Percentiles rank a stretch among this genome's conserved stretches.
These are phyloP conservation scores for Dinomys branickii DNA, from an alignment of 2,113 vertebrate genomes.

Conservation along the genomic window DNA sequence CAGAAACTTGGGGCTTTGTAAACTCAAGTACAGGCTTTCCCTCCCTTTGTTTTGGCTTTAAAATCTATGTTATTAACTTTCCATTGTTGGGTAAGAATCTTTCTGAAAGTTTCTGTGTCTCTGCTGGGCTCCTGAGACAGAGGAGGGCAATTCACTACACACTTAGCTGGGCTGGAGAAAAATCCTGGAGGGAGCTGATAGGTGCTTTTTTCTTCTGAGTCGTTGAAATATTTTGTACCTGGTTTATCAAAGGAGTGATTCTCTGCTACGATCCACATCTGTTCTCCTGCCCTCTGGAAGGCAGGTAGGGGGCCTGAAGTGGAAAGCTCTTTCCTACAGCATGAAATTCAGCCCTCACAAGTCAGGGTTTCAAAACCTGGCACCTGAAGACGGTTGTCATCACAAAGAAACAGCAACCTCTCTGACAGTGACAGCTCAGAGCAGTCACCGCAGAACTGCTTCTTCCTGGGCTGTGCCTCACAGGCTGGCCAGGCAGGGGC, in stretches of 20 bases:
- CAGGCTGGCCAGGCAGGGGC: conserved; percentile 32
- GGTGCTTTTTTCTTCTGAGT: background rate
- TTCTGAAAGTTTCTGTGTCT: conserved; percentile 21
- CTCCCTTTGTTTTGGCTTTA: background rate
- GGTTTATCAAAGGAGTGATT: conserved; percentile 36
- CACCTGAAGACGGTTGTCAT: conserved; percentile 43
- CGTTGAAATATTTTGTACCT: conserved; percentile 56
- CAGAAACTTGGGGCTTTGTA: background rate
- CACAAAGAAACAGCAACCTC: conserved; percentile 28
- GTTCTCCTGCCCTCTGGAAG: conserved; percentile 25
- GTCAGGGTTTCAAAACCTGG: background rate
- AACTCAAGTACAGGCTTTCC: background rate
- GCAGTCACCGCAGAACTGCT: conserved; percentile 47
- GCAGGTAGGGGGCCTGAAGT: background rate
- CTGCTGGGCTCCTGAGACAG: background rate
- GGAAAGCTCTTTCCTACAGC: background rate
- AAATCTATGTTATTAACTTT: background rate
- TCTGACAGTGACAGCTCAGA: conserved; percentile 10
- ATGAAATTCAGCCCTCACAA: conserved; percentile 59
- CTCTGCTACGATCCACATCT: conserved; percentile 26
- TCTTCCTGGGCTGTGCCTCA: conserved; percentile 47
- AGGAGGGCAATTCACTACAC: background rate
- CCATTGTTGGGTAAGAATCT: background rate
- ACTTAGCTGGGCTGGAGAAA: background rate
- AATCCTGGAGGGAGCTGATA: background rate